Evolutionary conservation across 1,140 invertebrate genomes (phyloP).

Genomic region (Eurytemora carolleeae): DNA sequence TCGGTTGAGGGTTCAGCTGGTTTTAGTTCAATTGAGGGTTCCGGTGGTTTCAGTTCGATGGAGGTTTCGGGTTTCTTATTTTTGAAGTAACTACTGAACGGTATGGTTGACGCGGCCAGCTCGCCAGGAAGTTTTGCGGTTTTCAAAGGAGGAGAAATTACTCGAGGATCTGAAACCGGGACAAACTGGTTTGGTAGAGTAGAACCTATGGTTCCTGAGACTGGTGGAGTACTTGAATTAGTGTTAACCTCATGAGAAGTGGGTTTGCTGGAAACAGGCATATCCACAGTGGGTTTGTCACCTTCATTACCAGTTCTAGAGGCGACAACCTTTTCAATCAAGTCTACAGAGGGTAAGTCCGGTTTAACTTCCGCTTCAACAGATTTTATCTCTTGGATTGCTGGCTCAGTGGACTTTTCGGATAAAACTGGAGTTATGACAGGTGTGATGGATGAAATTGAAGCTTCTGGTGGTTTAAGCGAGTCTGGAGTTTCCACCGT

Average conservation of each 20-base stretch:
- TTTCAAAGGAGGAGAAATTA: background rate
- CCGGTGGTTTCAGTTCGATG: too few relatives aligned
- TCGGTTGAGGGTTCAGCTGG: too few relatives aligned
- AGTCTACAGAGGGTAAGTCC: too few relatives aligned
- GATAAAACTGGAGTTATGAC: background rate
- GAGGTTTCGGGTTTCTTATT: too few relatives aligned
- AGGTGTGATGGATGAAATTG: background rate
- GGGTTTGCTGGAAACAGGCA: background rate
- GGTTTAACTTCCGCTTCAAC: too few relatives aligned
- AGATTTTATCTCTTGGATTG: too few relatives aligned
- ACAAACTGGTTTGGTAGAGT: background rate
- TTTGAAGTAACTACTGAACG: background rate
- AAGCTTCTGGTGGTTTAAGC: background rate
- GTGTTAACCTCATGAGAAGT: background rate
- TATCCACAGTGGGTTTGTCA: too few relatives aligned
- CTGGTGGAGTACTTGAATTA: background rate
- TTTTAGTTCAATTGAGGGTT: too few relatives aligned
- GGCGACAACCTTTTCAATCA: too few relatives aligned
- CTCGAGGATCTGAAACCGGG: background rate
- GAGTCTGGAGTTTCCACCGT: too few relatives aligned
- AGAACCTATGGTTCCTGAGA: background rate
- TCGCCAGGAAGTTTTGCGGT: background rate
- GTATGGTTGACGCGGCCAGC: background rate
- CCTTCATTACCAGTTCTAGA: too few relatives aligned
- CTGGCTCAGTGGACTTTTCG: too few relatives aligned